These are phyloP conservation scores for Dasyurus viverrinus DNA, from an alignment of 2,113 vertebrate genomes.

Conservation along the genomic window DNA sequence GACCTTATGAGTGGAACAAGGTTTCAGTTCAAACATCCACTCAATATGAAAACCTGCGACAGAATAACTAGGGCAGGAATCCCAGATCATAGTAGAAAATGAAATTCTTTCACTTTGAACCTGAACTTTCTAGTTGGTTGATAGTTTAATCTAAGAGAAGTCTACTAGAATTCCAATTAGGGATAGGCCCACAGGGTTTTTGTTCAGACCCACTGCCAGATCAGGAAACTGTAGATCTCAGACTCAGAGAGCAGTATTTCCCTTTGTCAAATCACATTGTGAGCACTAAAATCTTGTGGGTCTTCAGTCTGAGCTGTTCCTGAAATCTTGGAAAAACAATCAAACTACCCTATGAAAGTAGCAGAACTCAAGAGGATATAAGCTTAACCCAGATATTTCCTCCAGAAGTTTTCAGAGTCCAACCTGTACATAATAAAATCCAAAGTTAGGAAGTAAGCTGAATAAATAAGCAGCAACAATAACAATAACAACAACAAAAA, in stretches of 20 bases:
- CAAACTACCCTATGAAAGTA: not conserved
- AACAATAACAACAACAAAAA: not conserved
- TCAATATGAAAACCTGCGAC: not conserved
- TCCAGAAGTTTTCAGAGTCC: not conserved
- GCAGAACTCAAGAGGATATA: not conserved
- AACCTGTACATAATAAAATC: not conserved
- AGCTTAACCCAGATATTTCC: not conserved
- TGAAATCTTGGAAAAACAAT: not conserved
- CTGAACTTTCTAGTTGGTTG: not conserved
- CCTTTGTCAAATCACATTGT: not conserved
- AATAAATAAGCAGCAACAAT: not conserved
- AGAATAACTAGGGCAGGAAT: not conserved
- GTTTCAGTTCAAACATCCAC: not conserved
- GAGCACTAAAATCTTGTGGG: not conserved
- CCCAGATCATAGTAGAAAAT: not conserved
- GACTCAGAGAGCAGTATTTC: not conserved
- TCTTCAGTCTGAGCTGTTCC: not conserved
- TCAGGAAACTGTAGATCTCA: not conserved
- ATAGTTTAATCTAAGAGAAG: not conserved
- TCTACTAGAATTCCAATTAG: not conserved
- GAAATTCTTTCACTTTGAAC: not conserved
- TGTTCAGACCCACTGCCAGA: not conserved
- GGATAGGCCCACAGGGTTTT: not conserved
- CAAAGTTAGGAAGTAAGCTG: not conserved
- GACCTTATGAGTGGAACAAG: not conserved